Conservation (phyloP, 2,797 vertebrate species). For the Malurus leucopterus region DNA sequence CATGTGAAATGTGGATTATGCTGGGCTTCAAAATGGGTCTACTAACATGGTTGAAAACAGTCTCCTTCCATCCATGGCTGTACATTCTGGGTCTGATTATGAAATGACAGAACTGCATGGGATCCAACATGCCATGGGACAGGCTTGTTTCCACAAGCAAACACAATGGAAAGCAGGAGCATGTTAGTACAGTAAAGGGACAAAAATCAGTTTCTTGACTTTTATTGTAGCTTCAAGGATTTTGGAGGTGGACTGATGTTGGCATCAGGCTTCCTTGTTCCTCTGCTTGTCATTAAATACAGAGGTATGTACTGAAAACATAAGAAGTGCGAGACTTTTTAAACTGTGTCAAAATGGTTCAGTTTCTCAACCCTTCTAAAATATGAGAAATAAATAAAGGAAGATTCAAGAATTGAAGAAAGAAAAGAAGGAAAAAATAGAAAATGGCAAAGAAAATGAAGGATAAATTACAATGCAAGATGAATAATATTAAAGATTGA, state of each 20-base stretch:
- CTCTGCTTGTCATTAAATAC: background rate
- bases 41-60: background rate
- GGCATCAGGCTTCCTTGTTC: background rate
- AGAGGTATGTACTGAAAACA: background rate
- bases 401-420: background rate
- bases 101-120: background rate
- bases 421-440: background rate
- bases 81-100: background rate
- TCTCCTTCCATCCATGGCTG: background rate
- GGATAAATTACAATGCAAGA: background rate
- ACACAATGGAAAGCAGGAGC: background rate
- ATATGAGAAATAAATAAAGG: background rate
- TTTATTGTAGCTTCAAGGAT: background rate
- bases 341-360: background rate
- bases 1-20: background rate
- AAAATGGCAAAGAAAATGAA: background rate
- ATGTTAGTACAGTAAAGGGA: background rate
- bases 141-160: background rate
- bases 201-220: background rate
- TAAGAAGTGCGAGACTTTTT: background rate
- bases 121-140: background rate
- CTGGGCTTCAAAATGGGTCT: background rate
- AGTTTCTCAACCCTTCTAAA: background rate
- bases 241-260: background rate
- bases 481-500: background rate